Base-by-base conservation (phyloP, 2,113 vertebrate species). In the Pyrgilauda ruficollis region DNA sequence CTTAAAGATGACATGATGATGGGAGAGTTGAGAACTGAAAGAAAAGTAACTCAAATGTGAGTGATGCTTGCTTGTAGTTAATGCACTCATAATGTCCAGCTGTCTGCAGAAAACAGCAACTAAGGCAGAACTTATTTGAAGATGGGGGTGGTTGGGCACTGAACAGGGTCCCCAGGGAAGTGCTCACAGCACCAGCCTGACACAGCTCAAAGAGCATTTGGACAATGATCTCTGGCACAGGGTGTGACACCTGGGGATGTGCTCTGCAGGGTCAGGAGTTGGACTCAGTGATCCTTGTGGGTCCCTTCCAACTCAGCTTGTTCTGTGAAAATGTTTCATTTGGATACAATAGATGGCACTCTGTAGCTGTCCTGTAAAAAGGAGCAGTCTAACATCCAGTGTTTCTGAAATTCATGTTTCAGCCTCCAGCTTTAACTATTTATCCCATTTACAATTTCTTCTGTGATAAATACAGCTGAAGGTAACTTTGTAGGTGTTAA, bases 271-370 rank as follows among this genome's bases (percentile, higher is more conserved):
- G 47, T 21, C 47, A 16, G 49, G 41, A 49, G 26, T 0, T 55
- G 26, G 39, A 47, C 6, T 55, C 2, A 3, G 2, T 31, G 9
- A 62, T 47, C 9, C 21, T 13, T 31, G 14, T 11, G 35, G 5
- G 63, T 49, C 21, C 41, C 31, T 63, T 56, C 30, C 18, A 28
- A 11, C 26, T 33, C 41, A 23, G 49, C 15, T 11, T 56, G 41
- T 43, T 43, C 26, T 76, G 22, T 35, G 15, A n/a, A 61, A 79
- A 58, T 13, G 16, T 43, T 80, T 58, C 27, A 8, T 33, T 13
- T 43, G 66, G 5, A 27, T 52, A n/a, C 97, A 87, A 47, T 76
- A 97, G 97, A 58, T 95, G 96, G 94, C 90, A 91, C 75, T 95
- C 90, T 86, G 46, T 24, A 91, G 76, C 84, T 64, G 31, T 14